Percentiles rank a stretch among this genome's conserved stretches.
Conservation (phyloP, 2,888 invertebrate genomes). For the Spodoptera picta region DNA sequence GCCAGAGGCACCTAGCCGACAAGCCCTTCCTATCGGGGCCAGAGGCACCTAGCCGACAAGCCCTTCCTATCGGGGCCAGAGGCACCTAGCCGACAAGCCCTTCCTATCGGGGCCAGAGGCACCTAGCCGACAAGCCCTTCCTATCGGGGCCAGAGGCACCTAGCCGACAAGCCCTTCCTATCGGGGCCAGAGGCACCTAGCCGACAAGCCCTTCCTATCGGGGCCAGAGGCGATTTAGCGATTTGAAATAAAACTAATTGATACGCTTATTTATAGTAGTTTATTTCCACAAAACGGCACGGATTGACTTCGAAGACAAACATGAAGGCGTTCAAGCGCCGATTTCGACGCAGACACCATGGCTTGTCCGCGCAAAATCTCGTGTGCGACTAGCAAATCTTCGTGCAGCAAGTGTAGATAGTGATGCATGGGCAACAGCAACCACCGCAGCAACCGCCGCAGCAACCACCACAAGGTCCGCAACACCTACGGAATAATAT, state of each 20-base stretch:
- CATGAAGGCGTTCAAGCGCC: conserved; percentile 31
- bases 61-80: too few relatives aligned
- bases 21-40: too few relatives aligned
- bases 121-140: too few relatives aligned
- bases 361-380: conserved; percentile 45
- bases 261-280: conserved; percentile 61
- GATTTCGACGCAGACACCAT: conserved; percentile 52
- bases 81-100: too few relatives aligned
- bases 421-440: conserved; percentile 78
- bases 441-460: conserved; percentile 63
- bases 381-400: conserved; percentile 74
- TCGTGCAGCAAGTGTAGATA: conserved; percentile 83
- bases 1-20: too few relatives aligned
- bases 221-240: too few relatives aligned
- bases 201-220: too few relatives aligned
- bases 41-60: too few relatives aligned
- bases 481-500: conserved; percentile 67
- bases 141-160: too few relatives aligned
- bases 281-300: conserved; percentile 69
- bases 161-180: too few relatives aligned
- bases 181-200: too few relatives aligned
- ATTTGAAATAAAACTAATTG: conserved; percentile 11
- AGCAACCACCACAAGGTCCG: conserved; percentile 70
- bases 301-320: conserved; percentile 37
- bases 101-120: too few relatives aligned